Base-by-base conservation (phyloP, 2,888 invertebrate species). In the Tryphoninae sp. region DNA sequence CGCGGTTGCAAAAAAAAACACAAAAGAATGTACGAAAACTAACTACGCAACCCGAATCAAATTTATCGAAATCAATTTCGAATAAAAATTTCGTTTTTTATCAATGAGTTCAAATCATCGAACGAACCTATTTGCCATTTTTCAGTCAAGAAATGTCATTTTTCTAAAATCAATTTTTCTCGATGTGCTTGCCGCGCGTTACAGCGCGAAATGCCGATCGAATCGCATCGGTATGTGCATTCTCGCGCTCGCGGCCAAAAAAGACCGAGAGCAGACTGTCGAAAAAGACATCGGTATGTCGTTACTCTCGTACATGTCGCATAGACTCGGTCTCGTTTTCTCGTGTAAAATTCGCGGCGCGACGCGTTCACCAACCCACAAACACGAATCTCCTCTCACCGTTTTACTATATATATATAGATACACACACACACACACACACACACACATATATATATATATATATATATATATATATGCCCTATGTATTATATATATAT, bases 291-390 rank as follows among this genome's bases (percentile, higher is more conserved):
- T 77, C 81, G 58, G 73, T 69, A 78, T 81, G 73, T 78, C 69
- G 74, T 59, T 74, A 58, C 76, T 73, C 75, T 59, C 71, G 75
- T 69, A 49, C 68, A 73, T 65, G 42, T 62, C 58, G 67, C 68
- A 40, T 75, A 62, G 74, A 74, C 78, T 81, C 73, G 81, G 81
- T 81, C 81, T 81, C 81, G 78, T 78, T 81, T 58, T 71, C 67
- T 76, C 76, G 76, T 76, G 76, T 76, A 68, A 19, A 68, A 76
- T 40, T 76, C 75, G 71, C 75, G 71, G 49, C 75, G 65, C 80
- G 75, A 64, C 62, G 61, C 75, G 75, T 71, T 71, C 75, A 65
- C 73, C 75, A 76, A 51, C 67, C 61, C 75, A 71, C 75, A 71
- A 59, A 75, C 71, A 72, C 75, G 67, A 69, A 40, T 67, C 53